Evolutionary conservation across 2,797 vertebrate species (phyloP).

Genomic region (Pteropus rufus): DNA sequence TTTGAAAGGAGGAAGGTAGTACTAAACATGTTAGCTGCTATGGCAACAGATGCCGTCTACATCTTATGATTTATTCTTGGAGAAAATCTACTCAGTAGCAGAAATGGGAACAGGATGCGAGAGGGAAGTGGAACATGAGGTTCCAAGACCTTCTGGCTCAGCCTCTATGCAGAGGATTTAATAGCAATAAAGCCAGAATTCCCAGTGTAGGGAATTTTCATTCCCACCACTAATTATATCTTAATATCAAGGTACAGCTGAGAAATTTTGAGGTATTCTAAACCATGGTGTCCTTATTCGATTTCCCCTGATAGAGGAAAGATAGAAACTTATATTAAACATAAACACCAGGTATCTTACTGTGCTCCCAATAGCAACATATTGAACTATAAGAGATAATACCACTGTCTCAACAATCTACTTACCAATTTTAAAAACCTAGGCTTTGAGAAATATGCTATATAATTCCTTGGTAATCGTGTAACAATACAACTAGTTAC

Average conservation of each 20-base stretch:
- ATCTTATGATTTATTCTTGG: background rate
- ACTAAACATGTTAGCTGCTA: constrained; percentile 36
- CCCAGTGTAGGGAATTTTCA: constrained; percentile 40
- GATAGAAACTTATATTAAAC: constrained; percentile 59
- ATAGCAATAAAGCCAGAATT: constrained; percentile 57
- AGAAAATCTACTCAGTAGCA: constrained; percentile 21
- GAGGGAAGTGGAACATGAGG: background rate
- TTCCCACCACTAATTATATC: constrained; percentile 65
- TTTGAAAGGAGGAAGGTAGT: background rate
- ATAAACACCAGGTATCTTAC: constrained; percentile 22
- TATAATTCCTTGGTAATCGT: background rate
- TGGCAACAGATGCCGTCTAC: constrained; percentile 24
- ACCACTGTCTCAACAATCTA: background rate
- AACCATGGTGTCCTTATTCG: constrained; percentile 2
- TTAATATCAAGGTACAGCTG: constrained; percentile 1
- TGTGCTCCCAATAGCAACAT: background rate
- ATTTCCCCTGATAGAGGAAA: constrained; percentile 24
- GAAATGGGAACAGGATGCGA: background rate
- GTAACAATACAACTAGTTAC: background rate
- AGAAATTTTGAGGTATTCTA: constrained; percentile 37
- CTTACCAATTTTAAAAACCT: background rate
- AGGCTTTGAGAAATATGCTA: background rate
- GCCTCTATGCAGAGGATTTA: constrained; percentile 45
- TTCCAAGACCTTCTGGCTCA: constrained; percentile 36
- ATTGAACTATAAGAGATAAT: background rate